phyloP scores from a whole-genome alignment of 2,113 vertebrate genomes.

The Pygoscelis antarcticus region DNA sequence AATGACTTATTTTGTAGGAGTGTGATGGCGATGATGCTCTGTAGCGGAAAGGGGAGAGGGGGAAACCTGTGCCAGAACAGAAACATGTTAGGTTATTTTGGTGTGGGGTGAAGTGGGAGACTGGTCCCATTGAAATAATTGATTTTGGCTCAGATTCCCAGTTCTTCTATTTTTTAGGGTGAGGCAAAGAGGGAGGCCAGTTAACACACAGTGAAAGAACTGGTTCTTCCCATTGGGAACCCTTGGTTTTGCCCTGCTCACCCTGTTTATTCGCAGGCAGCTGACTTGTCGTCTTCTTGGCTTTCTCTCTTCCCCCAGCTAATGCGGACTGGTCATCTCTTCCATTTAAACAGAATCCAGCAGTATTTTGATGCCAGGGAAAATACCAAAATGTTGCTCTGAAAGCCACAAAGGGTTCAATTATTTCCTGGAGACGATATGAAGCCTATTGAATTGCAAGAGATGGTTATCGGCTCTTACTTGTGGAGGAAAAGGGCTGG shows the following conservation, averaged over 20 bases:
- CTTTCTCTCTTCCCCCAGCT: neutral
- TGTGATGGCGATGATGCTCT: neutral
- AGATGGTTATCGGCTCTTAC: conserved; percentile 39
- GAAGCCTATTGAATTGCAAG: conserved; percentile 62
- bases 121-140: neutral
- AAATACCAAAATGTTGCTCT: conserved; percentile 48
- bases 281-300: neutral
- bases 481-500: conserved; percentile 2
- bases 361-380: conserved; percentile 35
- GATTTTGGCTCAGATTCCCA: neutral
- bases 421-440: conserved; percentile 55
- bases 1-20: neutral
- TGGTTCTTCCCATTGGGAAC: neutral
- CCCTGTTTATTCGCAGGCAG: neutral
- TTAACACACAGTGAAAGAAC: neutral
- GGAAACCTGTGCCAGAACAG: neutral
- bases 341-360: conserved; percentile 33
- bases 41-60: neutral
- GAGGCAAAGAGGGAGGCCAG: neutral
- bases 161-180: neutral
- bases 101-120: neutral
- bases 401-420: conserved; percentile 47
- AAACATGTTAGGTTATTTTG: neutral
- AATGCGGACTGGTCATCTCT: neutral
- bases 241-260: neutral